Conservation (phyloP, 2,888 invertebrate species). For the Thyatira batis region DNA sequence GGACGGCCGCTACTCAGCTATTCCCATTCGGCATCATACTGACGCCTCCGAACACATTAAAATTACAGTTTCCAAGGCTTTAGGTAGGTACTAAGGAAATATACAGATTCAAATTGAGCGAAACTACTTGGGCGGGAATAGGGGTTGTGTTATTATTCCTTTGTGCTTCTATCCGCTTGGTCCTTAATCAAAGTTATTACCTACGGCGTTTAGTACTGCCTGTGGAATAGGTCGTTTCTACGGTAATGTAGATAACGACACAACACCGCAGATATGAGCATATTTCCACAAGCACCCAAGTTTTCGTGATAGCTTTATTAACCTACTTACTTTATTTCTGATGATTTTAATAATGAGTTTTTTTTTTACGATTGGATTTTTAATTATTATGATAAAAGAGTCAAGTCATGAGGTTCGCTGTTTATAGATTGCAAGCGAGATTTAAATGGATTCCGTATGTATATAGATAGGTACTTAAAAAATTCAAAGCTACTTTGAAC, state of each 20-base stretch:
- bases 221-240: slow-evolving; percentile 48
- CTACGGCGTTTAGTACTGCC: slow-evolving; percentile 52
- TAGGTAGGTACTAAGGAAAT: slow-evolving; percentile 18
- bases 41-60: slow-evolving; percentile 75
- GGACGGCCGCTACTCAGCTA: slow-evolving; percentile 50
- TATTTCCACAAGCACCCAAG: slow-evolving; percentile 4
- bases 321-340: not conserved
- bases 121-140: slow-evolving; percentile 67
- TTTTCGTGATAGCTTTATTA: slow-evolving; percentile 1
- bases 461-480: too few relatives aligned
- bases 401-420: too few relatives aligned
- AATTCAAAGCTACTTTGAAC: too few relatives aligned
- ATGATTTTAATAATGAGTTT: not conserved
- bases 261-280: slow-evolving; percentile 19
- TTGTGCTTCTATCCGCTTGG: slow-evolving; percentile 59
- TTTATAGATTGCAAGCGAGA: too few relatives aligned
- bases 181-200: slow-evolving; percentile 78
- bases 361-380: too few relatives aligned
- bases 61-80: slow-evolving; percentile 78
- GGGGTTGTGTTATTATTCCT: slow-evolving; percentile 76
- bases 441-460: too few relatives aligned
- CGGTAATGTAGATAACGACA: slow-evolving; percentile 40
- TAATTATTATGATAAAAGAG: too few relatives aligned
- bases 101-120: slow-evolving; percentile 38
- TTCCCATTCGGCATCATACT: slow-evolving; percentile 64